phyloP scores from a whole-genome alignment of 2,888 invertebrate genomes.

The Hoplodrina blanda region DNA sequence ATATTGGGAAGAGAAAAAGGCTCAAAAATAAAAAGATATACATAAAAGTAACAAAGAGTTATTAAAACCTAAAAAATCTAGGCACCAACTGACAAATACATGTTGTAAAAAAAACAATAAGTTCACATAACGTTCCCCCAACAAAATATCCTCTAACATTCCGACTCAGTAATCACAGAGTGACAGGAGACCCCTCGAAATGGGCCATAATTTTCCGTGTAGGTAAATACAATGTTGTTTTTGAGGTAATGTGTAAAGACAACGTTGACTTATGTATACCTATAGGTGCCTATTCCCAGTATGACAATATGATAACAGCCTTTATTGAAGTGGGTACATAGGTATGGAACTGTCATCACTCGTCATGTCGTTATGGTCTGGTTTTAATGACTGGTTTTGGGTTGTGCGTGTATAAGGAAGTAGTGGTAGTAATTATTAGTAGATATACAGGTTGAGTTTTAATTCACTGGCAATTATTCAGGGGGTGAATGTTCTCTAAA shows the following conservation, averaged over 20 bases:
- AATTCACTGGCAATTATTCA: too few relatives aligned
- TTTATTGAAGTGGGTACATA: slow-evolving; percentile 1
- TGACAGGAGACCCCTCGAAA: slow-evolving; percentile 3
- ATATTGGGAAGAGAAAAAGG: too few relatives aligned
- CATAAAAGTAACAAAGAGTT: neutral
- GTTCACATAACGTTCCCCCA: neutral
- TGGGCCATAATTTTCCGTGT: slow-evolving; percentile 27
- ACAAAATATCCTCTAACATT: slow-evolving; percentile 26
- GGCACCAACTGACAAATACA: neutral
- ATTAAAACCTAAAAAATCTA: neutral
- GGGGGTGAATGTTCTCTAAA: too few relatives aligned
- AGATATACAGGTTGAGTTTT: neutral
- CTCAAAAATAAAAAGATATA: too few relatives aligned
- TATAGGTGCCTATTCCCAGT: neutral
- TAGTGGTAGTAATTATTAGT: neutral
- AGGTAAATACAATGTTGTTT: slow-evolving; percentile 22
- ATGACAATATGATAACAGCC: neutral
- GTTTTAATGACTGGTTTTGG: slow-evolving; percentile 1
- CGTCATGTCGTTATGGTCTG: neutral
- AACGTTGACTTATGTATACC: neutral
- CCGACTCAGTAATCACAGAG: slow-evolving; percentile 18
- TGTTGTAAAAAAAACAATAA: neutral
- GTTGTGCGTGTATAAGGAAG: neutral
- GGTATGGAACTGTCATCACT: neutral
- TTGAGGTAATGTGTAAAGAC: slow-evolving; percentile 9